phyloP scores from a whole-genome alignment of 2,113 vertebrate genomes.

The Dicaeum eximium region DNA sequence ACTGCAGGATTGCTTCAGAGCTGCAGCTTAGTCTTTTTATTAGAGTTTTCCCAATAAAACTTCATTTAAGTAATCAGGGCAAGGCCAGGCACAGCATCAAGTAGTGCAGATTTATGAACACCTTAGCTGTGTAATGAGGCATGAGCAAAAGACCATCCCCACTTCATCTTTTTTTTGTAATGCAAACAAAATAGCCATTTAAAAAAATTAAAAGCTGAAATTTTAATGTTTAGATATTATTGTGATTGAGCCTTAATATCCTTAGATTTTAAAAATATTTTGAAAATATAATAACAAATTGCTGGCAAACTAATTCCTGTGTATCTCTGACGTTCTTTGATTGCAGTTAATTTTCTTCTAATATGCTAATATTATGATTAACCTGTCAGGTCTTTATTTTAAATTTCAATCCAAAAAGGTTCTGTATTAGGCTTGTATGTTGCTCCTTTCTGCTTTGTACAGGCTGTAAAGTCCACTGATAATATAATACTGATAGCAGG shows the following conservation, averaged over 20 bases:
- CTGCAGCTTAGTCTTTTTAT: not conserved
- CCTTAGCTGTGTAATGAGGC: not conserved
- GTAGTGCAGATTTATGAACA: not conserved
- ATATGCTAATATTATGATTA: not conserved
- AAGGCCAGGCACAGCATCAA: not conserved
- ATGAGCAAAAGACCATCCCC: not conserved
- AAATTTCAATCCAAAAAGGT: not conserved
- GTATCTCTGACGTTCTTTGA: not conserved
- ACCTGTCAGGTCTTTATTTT: not conserved
- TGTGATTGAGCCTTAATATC: not conserved
- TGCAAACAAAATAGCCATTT: not conserved
- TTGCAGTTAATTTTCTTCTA: not conserved
- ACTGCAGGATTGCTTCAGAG: not conserved
- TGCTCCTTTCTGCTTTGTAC: not conserved
- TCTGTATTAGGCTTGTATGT: not conserved
- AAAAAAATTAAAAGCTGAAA: not conserved
- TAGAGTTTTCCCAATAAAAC: not conserved
- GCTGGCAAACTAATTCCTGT: not conserved
- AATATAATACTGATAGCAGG: not conserved
- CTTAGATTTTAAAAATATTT: not conserved
- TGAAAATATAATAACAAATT: not conserved
- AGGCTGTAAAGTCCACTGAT: not conserved
- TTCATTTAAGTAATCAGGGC: constrained; percentile 7
- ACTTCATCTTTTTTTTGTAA: not conserved
- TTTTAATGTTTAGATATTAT: not conserved